phyloP scores from a whole-genome alignment of 2,797 vertebrate genomes.

The Sebastes baramenuke region DNA sequence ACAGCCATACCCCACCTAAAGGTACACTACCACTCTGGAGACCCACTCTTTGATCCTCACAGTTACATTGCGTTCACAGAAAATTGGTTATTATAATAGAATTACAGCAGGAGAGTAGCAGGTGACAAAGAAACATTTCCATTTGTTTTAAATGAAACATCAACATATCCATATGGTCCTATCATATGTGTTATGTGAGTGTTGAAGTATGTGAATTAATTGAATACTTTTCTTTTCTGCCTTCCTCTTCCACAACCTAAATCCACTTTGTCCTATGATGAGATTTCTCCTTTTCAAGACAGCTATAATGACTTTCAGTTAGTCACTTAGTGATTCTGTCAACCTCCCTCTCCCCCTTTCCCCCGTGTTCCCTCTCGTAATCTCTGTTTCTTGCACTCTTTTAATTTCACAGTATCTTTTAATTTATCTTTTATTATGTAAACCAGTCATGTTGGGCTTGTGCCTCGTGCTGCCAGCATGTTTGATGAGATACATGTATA shows the following conservation, averaged over 20 bases:
- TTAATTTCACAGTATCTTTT: slow-evolving; percentile 79
- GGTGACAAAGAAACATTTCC: background rate
- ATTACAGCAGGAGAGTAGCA: background rate
- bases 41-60: background rate
- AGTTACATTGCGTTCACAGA: background rate
- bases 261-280: slow-evolving; percentile 63
- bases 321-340: slow-evolving; percentile 63
- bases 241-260: slow-evolving; percentile 28
- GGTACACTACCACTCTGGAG: slow-evolving; percentile 74
- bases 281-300: slow-evolving; percentile 61
- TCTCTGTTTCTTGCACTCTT: slow-evolving; percentile 67
- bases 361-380: slow-evolving; percentile 49
- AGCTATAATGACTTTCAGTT: slow-evolving; percentile 67
- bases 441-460: slow-evolving; percentile 70
- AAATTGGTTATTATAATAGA: background rate
- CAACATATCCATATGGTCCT: background rate
- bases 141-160: slow-evolving; percentile 2
- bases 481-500: slow-evolving; percentile 74
- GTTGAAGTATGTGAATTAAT: slow-evolving; percentile 21
- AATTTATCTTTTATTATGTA: slow-evolving; percentile 80
- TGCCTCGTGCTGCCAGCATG: slow-evolving; percentile 54
- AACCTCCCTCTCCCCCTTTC: slow-evolving; percentile 33
- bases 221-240: slow-evolving; percentile 10
- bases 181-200: background rate
- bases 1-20: slow-evolving; percentile 87